phyloP scores from a whole-genome alignment of 2,888 invertebrate species.

The Drosophila macrospina region DNA sequence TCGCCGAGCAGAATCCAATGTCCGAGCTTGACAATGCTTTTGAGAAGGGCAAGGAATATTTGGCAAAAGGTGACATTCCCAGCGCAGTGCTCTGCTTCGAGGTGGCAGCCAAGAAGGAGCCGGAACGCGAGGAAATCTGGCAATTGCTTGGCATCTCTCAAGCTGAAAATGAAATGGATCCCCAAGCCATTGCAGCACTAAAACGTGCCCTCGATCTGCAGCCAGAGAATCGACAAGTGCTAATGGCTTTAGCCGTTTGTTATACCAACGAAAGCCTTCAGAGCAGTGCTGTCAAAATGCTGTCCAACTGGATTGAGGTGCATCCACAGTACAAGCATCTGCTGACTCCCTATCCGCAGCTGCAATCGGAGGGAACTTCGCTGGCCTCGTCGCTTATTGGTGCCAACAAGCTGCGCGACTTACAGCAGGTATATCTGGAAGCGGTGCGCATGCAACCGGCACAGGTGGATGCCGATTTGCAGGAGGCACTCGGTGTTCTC shows the following conservation, averaged over 20 bases:
- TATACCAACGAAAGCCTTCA: constrained; percentile 98
- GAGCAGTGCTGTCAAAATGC: constrained; percentile 93
- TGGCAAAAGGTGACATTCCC: constrained; percentile 95
- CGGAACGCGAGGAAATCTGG: constrained; percentile 93
- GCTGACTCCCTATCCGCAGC: constrained; percentile 80
- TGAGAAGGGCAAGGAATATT: constrained; percentile 93
- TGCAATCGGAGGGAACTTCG: constrained; percentile 54
- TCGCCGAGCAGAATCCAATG: constrained; percentile 93
- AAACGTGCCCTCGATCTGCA: constrained; percentile 93
- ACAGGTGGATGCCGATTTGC: constrained; percentile 94
- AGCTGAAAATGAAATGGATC: constrained; percentile 99
- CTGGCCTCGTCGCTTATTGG: constrained; percentile 86
- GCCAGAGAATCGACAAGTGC: constrained; percentile 92
- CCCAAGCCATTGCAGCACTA: constrained; percentile 95
- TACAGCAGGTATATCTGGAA: constrained; percentile 91
- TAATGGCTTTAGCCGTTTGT: constrained; percentile 96
- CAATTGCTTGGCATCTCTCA: constrained; percentile 95
- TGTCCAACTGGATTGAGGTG: constrained; percentile 91
- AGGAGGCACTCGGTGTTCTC: constrained; percentile 96
- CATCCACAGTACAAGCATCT: constrained; percentile 94
- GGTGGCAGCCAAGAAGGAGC: constrained; percentile 94
- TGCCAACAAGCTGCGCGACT: constrained; percentile 86
- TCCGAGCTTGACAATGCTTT: constrained; percentile 91
- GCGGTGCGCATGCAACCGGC: constrained; percentile 92
- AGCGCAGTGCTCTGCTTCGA: constrained; percentile 98